A percentile compares a stretch with the other conserved stretches of the same genome.
Evolutionary conservation across 2,888 invertebrate genomes (phyloP).

Genomic region (Drosophila neutralis): DNA sequence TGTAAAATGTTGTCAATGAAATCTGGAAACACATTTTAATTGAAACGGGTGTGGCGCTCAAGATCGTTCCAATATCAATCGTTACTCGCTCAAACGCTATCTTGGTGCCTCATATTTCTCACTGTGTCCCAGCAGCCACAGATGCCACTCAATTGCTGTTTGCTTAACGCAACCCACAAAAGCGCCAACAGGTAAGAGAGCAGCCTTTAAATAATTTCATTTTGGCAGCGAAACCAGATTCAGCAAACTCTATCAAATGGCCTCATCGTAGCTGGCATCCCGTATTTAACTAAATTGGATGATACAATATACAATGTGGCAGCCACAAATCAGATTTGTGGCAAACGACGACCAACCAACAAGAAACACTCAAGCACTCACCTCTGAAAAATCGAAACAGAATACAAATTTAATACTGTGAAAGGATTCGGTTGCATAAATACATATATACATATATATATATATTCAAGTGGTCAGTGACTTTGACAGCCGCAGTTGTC

Average conservation of each 20-base stretch:
- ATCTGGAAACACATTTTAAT: background rate
- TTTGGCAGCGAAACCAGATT: background rate
- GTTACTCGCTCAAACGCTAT: background rate
- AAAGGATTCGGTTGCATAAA: constrained; percentile 48
- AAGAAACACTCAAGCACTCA: constrained; percentile 37
- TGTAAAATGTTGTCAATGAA: background rate
- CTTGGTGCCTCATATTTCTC: background rate
- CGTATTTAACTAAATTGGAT: constrained; percentile 16
- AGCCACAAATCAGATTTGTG: constrained; percentile 61
- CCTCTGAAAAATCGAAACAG: constrained; percentile 30
- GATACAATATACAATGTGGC: constrained; percentile 12
- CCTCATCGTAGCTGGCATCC: background rate
- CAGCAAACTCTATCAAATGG: background rate
- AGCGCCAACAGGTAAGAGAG: constrained; percentile 27
- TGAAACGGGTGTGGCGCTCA: background rate
- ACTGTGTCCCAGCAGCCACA: constrained; percentile 6
- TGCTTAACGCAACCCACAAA: constrained; percentile 6
- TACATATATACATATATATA: background rate
- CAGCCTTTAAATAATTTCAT: background rate
- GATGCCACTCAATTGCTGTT: constrained; percentile 32
- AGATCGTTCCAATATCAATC: background rate
- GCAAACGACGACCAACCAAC: constrained; percentile 13
- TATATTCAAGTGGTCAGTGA: constrained; percentile 39
- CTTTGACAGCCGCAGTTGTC: constrained; percentile 44
- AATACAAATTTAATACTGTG: constrained; percentile 42